Percentiles rank a stretch among this genome's conserved stretches.
Conservation (phyloP, 1,140 invertebrate genomes). For the Lamellibrachia luymesi region DNA sequence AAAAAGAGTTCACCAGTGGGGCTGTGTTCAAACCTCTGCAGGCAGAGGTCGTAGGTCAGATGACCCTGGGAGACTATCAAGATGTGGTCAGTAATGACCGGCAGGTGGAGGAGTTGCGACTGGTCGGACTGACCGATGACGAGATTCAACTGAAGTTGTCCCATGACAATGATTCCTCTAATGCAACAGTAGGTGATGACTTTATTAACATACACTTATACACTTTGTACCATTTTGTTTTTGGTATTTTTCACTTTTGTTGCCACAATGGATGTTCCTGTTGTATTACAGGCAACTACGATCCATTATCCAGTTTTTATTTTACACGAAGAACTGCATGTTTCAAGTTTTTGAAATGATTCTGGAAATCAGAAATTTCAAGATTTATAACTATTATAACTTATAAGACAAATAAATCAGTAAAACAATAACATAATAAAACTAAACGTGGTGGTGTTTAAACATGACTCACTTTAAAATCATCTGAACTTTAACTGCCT, state of each 20-base stretch:
- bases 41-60: neutral
- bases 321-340: too few species aligned
- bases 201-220: neutral
- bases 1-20: neutral
- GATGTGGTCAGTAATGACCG: neutral
- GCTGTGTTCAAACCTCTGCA: neutral
- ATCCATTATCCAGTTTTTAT: too few species aligned
- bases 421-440: too few species aligned
- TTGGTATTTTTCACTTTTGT: neutral
- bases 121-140: conserved; percentile 43
- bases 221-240: neutral
- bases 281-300: too few species aligned
- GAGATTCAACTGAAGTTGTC: conserved; percentile 42
- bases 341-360: too few species aligned
- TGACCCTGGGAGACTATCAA: neutral
- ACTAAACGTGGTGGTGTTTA: too few species aligned
- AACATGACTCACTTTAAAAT: too few species aligned
- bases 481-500: too few species aligned
- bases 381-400: too few species aligned
- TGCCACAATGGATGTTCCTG: neutral
- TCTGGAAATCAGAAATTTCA: too few species aligned
- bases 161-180: neutral
- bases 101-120: conserved; percentile 35
- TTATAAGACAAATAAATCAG: too few species aligned
- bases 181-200: conserved; percentile 1